phyloP scores from a whole-genome alignment of 1,140 invertebrate genomes.

The Drosophila funebris region DNA sequence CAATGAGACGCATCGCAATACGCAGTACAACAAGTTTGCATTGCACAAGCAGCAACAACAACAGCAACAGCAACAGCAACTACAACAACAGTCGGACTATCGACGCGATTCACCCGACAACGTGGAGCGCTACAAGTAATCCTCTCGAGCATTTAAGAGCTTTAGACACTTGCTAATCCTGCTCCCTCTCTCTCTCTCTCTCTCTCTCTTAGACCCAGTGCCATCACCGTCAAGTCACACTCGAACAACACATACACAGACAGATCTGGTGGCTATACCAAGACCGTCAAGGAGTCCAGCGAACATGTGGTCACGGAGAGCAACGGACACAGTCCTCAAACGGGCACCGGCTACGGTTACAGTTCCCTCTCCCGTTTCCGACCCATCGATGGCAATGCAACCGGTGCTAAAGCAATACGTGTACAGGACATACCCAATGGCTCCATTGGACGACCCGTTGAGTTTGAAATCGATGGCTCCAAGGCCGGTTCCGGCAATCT shows the following conservation, averaged over 20 bases:
- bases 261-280: slow-evolving; percentile 76
- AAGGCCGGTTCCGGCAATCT: slow-evolving; percentile 97
- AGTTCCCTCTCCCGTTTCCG: slow-evolving; percentile 79
- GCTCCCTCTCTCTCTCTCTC: background rate
- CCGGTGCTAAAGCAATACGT: slow-evolving; percentile 90
- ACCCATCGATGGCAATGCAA: slow-evolving; percentile 82
- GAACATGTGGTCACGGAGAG: slow-evolving; percentile 80
- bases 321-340: slow-evolving; percentile 52
- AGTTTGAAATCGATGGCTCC: slow-evolving; percentile 98
- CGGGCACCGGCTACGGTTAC: slow-evolving; percentile 56
- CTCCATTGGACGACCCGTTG: slow-evolving; percentile 93
- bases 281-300: slow-evolving; percentile 81
- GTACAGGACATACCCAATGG: slow-evolving; percentile 94
- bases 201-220: slow-evolving; percentile 81
- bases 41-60: slow-evolving; percentile 71
- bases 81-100: slow-evolving; percentile 55
- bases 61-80: slow-evolving; percentile 55
- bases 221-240: slow-evolving; percentile 83
- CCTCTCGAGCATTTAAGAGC: background rate
- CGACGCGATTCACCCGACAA: slow-evolving; percentile 72
- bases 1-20: slow-evolving; percentile 86
- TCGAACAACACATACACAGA: slow-evolving; percentile 80
- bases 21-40: slow-evolving; percentile 86
- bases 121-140: slow-evolving; percentile 73
- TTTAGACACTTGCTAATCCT: background rate